These are phyloP conservation scores for Spheniscus mendiculus DNA, from an alignment of 2,113 vertebrate species.

Conservation along the genomic window DNA sequence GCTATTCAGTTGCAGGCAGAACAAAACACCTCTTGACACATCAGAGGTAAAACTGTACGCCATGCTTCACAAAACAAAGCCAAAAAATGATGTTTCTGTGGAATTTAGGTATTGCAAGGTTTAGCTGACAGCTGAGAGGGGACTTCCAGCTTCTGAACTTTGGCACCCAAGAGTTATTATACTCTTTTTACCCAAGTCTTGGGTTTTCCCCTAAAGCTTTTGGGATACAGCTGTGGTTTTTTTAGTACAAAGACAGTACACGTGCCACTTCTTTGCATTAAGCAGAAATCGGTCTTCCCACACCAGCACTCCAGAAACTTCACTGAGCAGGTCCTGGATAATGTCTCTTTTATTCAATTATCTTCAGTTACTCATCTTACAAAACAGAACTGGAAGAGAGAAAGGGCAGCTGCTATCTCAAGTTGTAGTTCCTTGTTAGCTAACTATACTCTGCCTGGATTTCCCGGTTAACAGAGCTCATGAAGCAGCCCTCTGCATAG, in stretches of 20 bases:
- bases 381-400: background rate
- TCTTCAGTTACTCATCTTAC: background rate
- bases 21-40: background rate
- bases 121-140: background rate
- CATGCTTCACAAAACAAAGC: background rate
- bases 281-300: background rate
- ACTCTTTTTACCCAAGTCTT: background rate
- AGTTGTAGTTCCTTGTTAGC: background rate
- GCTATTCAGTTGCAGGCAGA: background rate
- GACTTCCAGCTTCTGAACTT: background rate
- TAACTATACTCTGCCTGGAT: background rate
- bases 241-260: background rate
- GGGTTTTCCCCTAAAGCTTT: background rate
- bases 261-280: background rate
- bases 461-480: background rate
- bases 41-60: background rate
- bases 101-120: background rate
- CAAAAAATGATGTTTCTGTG: background rate
- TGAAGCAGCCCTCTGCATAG: background rate
- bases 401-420: background rate
- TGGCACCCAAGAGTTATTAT: background rate
- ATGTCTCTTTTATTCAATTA: background rate
- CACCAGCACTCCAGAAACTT: background rate
- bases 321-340: background rate
- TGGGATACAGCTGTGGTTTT: background rate